phyloP scores from a whole-genome alignment of 2,888 invertebrate species.

The Caenorhabditis sulstoni region DNA sequence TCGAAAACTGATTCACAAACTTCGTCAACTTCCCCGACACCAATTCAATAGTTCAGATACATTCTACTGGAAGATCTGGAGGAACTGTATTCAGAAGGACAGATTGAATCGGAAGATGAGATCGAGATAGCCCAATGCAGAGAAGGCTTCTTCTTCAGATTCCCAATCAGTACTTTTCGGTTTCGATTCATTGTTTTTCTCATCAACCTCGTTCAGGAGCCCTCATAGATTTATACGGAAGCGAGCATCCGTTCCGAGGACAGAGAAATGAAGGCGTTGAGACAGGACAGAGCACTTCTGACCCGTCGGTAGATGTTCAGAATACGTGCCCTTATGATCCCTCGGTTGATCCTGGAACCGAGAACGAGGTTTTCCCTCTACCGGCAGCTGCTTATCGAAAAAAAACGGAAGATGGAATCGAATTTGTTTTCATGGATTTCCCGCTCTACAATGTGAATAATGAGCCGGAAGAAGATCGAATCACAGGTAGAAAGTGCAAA shows the following conservation, averaged over 20 bases:
- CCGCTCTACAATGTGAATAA: conserved; percentile 15
- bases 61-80: conserved; percentile 14
- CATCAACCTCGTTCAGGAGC: neutral
- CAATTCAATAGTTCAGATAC: conserved; percentile 12
- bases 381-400: too few relatives aligned
- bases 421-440: conserved; percentile 11
- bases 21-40: neutral
- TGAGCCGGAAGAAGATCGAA: conserved; percentile 1
- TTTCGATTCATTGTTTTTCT: neutral
- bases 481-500: conserved; percentile 1
- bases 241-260: neutral
- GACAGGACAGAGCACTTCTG: too few relatives aligned
- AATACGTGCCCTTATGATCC: too few relatives aligned
- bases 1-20: too few relatives aligned
- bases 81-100: neutral
- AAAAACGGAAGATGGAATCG: neutral
- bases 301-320: too few relatives aligned
- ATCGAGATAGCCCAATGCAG: conserved; percentile 5
- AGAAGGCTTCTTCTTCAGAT: neutral
- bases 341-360: too few relatives aligned
- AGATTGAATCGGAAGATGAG: neutral
- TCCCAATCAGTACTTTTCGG: conserved; percentile 11
- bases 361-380: too few relatives aligned
- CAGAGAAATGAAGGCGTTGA: too few relatives aligned
- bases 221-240: neutral